Base-by-base conservation (phyloP, 2,888 invertebrate species). In the Synergus japonicus region DNA sequence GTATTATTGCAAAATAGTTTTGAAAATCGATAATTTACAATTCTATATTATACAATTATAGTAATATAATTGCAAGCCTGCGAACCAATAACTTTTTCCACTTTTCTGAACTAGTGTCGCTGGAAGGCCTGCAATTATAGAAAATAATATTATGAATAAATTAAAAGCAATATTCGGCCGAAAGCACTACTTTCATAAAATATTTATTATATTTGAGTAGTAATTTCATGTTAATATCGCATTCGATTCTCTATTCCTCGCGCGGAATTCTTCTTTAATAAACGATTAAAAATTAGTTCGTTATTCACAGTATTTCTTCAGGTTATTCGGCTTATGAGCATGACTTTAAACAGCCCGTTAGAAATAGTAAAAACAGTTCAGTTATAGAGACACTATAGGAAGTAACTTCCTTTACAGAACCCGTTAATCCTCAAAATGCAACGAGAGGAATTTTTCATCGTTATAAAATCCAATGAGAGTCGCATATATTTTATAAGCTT, bases 321-420 rank as follows among this genome's bases (percentile, higher is more conserved):
- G n/a, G 49, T 73, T 73, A 73, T 73, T 54, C 73, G 73, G 73
- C n/a, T 73, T 73, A 73, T 73, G 54, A 73, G 73, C 73, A 73
- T 73, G 54, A 54, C 54, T 73, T 54, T 54, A 29, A n/a, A 54
- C 37, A 49, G 9, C 54, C 73, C 73, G 73, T 73, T 73, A 73
- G 73, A 73, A 73, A 73, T 73, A 37, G 46, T 46, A 73, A 73
- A 73, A 73, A 73, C 18, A 73, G 73, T 73, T 73, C 73, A 73
- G 54, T 73, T 73, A 60, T 22, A 69, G 46, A 54, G 49, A 15
- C 37, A 73, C 73, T 46, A 41, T n/a, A 49, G 49, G 69, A 69
- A 54, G 54, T 73, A 73, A 54, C 5, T 73, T 73, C 10, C 54
- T 18, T 54, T 15, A 37, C n/a, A 15, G 73, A 73, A 41, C 54